Evolutionary conservation across 2,888 invertebrate genomes (phyloP), one percentile per base, ranked within the genome.

Genomic region (Sthenelais limicola): DNA sequence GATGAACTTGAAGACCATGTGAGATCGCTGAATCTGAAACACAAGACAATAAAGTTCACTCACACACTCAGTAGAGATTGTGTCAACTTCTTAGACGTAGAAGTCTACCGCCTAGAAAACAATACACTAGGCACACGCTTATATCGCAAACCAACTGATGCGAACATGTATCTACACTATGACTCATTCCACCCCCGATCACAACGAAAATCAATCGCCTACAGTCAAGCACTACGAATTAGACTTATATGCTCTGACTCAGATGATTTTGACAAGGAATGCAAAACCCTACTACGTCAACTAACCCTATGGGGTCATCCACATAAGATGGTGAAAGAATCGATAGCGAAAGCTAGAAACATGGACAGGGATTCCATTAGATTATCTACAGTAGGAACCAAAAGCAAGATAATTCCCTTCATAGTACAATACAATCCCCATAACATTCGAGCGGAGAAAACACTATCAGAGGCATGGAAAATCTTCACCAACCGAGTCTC

Each of bases 141-240:
- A 24, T 56, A 56, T 33, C 30, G 33, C 18, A 56, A 56, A 32
- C 28, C 56, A 3, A 56, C 56, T n/a, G 56, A 56, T n/a, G 56
- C 30, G 1, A 21, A 32, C 3, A 32, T 30, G 3, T 56, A 56
- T 21, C 56, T 56, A 32, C 56, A 56, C 56, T 56, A 56, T 33
- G 18, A 24, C 1, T 56, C 56, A 21, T 56, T 21, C 32, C 56
- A 56, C 21, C 56, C 56, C 18, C 12, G 3, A 15, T 33, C 30
- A 18, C 56, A 56, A 21, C 30, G 33, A 56, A 9, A 56, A 7
- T 56, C 56, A 21, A 56, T 56, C 26, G 12, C 30, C 30, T 56
- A 56, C 30, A 56, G 56, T 32, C 56, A 56, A 32, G 30, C 56
- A 9, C 18, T 56, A 28, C 28, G 56, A 21, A 33, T 33, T 32